Percentiles rank a stretch among this genome's conserved stretches.
These are phyloP conservation scores for Hesperophylax magnus DNA, from an alignment of 1,140 invertebrate species.

Conservation along the genomic window DNA sequence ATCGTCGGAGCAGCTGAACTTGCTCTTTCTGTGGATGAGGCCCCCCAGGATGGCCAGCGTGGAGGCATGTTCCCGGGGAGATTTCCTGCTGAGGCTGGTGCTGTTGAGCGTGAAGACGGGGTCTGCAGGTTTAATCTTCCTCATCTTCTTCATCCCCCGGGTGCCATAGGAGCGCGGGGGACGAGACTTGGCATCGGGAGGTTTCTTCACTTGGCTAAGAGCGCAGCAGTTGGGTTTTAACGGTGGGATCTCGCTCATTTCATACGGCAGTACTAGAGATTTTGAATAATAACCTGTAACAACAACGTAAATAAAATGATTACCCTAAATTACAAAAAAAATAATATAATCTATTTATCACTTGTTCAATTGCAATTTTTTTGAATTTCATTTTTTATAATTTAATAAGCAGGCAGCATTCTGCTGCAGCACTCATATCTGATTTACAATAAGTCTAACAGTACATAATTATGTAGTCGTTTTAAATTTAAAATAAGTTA, in stretches of 20 bases:
- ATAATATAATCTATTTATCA: too few relatives aligned
- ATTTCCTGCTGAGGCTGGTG: slow-evolving; percentile 79
- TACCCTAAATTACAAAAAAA: too few relatives aligned
- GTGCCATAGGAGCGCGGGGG: slow-evolving; percentile 66
- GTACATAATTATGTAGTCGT: too few relatives aligned
- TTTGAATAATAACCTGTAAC: slow-evolving; percentile 69
- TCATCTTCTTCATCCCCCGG: slow-evolving; percentile 65
- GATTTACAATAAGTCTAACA: too few relatives aligned
- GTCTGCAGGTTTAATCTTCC: slow-evolving; percentile 36
- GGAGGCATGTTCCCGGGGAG: slow-evolving; percentile 86
- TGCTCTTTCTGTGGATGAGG: slow-evolving; percentile 70
- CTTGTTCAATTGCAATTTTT: too few relatives aligned
- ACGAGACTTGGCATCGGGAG: slow-evolving; percentile 61
- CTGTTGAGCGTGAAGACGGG: not conserved
- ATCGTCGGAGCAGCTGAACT: slow-evolving; percentile 64
- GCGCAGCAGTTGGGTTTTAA: slow-evolving; percentile 71
- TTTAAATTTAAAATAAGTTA: too few relatives aligned
- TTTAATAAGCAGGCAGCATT: too few relatives aligned
- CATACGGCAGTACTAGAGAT: slow-evolving; percentile 82
- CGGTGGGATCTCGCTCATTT: slow-evolving; percentile 76
- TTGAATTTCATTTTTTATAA: too few relatives aligned
- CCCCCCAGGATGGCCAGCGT: slow-evolving; percentile 85
- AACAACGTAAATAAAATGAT: slow-evolving; percentile 45
- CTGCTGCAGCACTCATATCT: too few relatives aligned
- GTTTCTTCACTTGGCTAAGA: slow-evolving; percentile 63